These are phyloP conservation scores for Scarus forsteni DNA, from an alignment of 2,797 vertebrate genomes.

Conservation along the genomic window DNA sequence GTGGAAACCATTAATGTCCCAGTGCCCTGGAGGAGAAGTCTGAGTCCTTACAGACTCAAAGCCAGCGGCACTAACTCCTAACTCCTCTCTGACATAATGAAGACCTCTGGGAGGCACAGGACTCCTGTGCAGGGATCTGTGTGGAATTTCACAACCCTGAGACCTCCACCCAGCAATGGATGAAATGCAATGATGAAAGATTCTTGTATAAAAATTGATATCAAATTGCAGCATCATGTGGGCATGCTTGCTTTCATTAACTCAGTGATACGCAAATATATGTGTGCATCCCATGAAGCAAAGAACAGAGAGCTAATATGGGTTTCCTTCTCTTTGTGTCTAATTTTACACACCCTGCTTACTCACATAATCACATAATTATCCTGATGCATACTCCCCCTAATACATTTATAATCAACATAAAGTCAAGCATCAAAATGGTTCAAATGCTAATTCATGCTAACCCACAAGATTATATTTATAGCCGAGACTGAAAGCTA, in stretches of 20 bases:
- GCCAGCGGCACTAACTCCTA: slow-evolving; percentile 38
- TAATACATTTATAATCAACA: slow-evolving; percentile 8
- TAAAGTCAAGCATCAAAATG: slow-evolving; percentile 15
- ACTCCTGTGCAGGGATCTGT: slow-evolving; percentile 13
- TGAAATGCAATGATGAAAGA: background rate
- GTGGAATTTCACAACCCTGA: slow-evolving; percentile 8
- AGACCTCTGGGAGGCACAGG: slow-evolving; percentile 57
- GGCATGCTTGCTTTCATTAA: background rate
- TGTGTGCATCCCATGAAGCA: background rate
- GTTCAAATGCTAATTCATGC: background rate
- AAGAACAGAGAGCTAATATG: background rate
- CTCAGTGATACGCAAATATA: background rate
- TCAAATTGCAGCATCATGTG: background rate
- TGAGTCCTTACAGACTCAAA: slow-evolving; percentile 42
- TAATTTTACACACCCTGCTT: background rate
- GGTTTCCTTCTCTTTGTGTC: slow-evolving; percentile 1
- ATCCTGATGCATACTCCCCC: background rate
- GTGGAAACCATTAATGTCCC: slow-evolving; percentile 41
- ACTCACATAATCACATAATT: background rate
- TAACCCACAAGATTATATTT: slow-evolving; percentile 7
- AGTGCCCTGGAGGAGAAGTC: slow-evolving; percentile 26
- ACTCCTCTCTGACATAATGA: slow-evolving; percentile 59
- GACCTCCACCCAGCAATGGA: slow-evolving; percentile 10
- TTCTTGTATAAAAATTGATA: background rate
- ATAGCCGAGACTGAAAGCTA: too few relatives aligned